Evolutionary conservation across 2,113 vertebrate genomes (phyloP), one percentile per base, ranked within the genome.

Genomic region (Oryzias melastigma): DNA sequence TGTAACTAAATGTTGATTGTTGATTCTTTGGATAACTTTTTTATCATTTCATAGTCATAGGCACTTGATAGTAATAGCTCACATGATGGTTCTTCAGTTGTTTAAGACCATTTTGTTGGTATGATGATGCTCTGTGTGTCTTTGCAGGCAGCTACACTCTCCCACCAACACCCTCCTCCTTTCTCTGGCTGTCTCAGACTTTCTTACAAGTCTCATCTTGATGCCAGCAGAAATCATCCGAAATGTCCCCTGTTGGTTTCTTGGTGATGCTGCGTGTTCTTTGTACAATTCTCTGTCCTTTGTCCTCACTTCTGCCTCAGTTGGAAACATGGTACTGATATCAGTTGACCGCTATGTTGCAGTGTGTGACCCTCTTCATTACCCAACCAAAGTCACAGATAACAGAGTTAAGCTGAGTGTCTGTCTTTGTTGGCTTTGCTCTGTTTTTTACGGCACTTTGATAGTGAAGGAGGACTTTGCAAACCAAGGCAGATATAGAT

Each of bases 211-310:
- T 22, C 50, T 82, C n/a, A 29, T 93, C 35, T 58, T 94, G 61
- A 93, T 94, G 92, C 93, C 94, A 18, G 92, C 86, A 10, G 94
- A 76, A 40, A 71, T 83, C 5, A 5, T 64, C n/a, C 15, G 52
- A 5, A 65, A 57, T 14, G 63, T 71, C 5, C 22, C 41, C 43
- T 86, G 84, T 27, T 86, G 86, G 86, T 35, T 69, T 40, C 54
- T 86, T 17, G 80, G 84, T 27, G 68, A 76, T 24, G 5, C 58
- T 2, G 18, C 62, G 4, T 85, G 85, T 48, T 41, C 40, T 44
- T 4, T 80, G 14, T 64, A 64, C 19, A 40, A 22, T 16, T 44
- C 50, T 10, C 5, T 77, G 29, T 22, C 25, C 18, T 72, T 18
- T 6, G 22, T 68, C 14, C 35, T 77, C 1, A 51, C 53, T 1